Conservation (phyloP, 1,140 invertebrate species). For the Homarus americanus region DNA sequence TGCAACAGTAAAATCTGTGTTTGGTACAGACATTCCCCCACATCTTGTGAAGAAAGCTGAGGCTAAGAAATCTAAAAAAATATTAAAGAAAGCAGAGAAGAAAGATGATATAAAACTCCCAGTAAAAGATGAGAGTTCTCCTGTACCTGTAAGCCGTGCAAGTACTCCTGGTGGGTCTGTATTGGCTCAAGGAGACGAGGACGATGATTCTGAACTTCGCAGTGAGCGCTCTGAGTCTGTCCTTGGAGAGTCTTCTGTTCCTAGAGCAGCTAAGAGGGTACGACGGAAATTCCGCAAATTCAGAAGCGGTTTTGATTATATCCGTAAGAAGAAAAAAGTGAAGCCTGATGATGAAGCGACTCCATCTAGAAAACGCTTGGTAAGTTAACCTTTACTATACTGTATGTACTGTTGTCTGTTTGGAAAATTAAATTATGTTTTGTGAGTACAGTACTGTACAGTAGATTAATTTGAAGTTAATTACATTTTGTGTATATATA, state of each 20-base stretch:
- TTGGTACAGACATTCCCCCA: conserved; percentile 73
- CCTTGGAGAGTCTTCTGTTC: conserved; percentile 51
- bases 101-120: conserved; percentile 74
- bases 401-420: neutral
- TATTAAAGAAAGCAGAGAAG: conserved; percentile 72
- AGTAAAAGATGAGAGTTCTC: conserved; percentile 40
- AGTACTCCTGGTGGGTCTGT: conserved; percentile 67
- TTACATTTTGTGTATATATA: no score
- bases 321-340: conserved; percentile 89
- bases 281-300: conserved; percentile 80
- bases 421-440: no score
- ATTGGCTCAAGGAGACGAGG: conserved; percentile 79
- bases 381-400: conserved; percentile 30
- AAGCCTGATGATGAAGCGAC: conserved; percentile 66
- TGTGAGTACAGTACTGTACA: no score
- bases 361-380: conserved; percentile 61
- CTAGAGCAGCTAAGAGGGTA: conserved; percentile 55
- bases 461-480: no score
- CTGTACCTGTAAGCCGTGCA: conserved; percentile 36
- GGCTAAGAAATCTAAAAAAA: conserved; percentile 57
- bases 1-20: conserved; percentile 82
- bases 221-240: conserved; percentile 67
- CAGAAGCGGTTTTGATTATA: conserved; percentile 90
- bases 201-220: conserved; percentile 77
- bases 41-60: conserved; percentile 58